Conservation (phyloP, 2,797 vertebrate species). For the Siniperca undulata region DNA sequence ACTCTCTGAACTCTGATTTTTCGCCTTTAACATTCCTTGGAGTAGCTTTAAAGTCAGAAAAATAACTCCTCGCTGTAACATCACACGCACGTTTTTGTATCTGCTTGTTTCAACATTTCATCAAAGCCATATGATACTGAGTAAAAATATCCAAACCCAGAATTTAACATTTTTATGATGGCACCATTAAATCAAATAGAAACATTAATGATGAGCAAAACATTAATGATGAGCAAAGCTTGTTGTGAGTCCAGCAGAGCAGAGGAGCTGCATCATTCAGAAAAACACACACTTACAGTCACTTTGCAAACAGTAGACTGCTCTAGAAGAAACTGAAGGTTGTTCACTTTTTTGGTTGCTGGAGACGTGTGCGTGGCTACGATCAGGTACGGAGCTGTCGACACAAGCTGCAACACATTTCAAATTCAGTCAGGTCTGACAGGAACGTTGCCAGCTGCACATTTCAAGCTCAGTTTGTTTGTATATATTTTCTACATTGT, state of each 20-base stretch:
- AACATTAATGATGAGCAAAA: background rate
- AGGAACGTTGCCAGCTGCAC: background rate
- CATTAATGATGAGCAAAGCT: background rate
- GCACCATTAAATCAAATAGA: background rate
- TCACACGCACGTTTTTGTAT: background rate
- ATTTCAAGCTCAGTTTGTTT: background rate
- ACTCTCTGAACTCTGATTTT: constrained; percentile 4
- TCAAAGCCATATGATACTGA: background rate
- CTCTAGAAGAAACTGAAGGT: constrained; percentile 68
- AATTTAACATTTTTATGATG: background rate
- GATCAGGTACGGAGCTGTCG: constrained; percentile 56
- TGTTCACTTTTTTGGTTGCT: constrained; percentile 42
- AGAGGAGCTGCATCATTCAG: background rate
- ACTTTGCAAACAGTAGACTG: constrained; percentile 71
- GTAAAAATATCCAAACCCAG: background rate
- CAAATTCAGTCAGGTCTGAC: constrained; percentile 2
- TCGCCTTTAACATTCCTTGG: background rate
- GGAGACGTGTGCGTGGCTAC: constrained; percentile 70
- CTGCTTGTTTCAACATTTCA: background rate
- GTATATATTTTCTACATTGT: background rate
- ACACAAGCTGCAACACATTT: constrained; percentile 66
- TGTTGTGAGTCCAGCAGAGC: background rate
- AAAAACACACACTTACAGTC: constrained; percentile 48
- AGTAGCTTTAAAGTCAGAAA: background rate
- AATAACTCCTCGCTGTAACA: background rate